Base-by-base conservation (phyloP, 2,888 invertebrate genomes). In the Tricholauxania praeusta region DNA sequence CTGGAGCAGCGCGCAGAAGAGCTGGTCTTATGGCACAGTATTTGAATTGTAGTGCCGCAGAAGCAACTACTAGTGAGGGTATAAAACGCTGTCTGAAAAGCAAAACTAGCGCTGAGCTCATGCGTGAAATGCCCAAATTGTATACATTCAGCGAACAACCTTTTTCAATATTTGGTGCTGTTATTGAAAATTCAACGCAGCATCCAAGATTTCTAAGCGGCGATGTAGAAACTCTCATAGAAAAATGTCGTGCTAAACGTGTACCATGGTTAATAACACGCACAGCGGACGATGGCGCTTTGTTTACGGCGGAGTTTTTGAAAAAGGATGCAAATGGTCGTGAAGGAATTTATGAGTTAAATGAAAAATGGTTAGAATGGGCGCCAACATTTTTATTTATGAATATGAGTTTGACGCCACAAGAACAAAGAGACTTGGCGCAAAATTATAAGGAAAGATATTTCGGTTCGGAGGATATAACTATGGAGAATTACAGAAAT, bases 101-200 rank as follows among this genome's bases (percentile, higher is more conserved):
- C 77, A 88, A 91, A 64, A 91, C 92, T 0, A 91, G 89, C 0
- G 89, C 89, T 68, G 88, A 89, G 63, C 86, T 93, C 22, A 91
- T 92, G 3, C 86, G 89, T 72, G 89, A 90, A 0, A 72, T 78
- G 14, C 52, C 57, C 7, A 71, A 75, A 53, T 78, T 82, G 22
- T 75, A 79, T 57, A 89, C 89, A 63, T 90, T 88, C 88, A 81
- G 91, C 19, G 91, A 91, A 80, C 90, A 91, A 84, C 90, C 93
- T 76, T 92, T 92, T 83, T 90, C 92, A 0, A 91, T 92, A 2
- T 93, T 93, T 83, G 92, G 91, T 0, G 92, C 93, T 0, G 92
- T 92, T 0, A 88, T 91, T 0, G 94, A 94, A 80, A 84, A 88
- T 0, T 71, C 83, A 1, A 78, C 80, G 6, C 81, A 85, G 0